A percentile compares a stretch with the other conserved stretches of the same genome.
phyloP scores from a whole-genome alignment of 2,797 vertebrate species.

The Hephaestus fuliginosus region DNA sequence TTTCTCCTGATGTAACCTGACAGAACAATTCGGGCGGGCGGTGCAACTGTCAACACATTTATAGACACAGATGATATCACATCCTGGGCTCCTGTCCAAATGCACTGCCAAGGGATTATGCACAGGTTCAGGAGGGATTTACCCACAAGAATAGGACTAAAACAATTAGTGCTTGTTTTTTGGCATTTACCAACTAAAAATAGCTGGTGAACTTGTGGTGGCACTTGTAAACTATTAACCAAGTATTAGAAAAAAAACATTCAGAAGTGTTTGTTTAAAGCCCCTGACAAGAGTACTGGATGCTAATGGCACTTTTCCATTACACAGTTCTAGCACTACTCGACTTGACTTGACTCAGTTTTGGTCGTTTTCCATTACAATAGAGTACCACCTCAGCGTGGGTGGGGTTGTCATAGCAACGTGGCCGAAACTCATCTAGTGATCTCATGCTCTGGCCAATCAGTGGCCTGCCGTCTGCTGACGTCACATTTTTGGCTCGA shows the following conservation, averaged over 20 bases:
- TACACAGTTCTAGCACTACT: too few relatives aligned
- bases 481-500: too few relatives aligned
- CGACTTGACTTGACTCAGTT: too few relatives aligned
- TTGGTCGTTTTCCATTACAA: too few relatives aligned
- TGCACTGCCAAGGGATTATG: conserved; percentile 3
- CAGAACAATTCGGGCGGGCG: background rate
- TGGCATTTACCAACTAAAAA: background rate
- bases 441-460: too few relatives aligned
- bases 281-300: background rate
- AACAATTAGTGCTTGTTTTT: background rate
- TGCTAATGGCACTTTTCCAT: background rate
- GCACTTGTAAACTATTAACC: background rate
- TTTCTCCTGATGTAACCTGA: background rate
- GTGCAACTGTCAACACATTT: conserved; percentile 4
- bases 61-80: background rate
- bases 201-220: background rate
- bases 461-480: too few relatives aligned
- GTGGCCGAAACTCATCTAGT: too few relatives aligned
- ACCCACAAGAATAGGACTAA: background rate
- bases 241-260: background rate
- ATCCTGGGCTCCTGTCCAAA: conserved; percentile 8
- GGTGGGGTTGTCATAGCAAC: too few relatives aligned
- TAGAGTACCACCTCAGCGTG: too few relatives aligned
- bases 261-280: background rate
- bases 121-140: background rate